phyloP scores from a whole-genome alignment of 2,888 invertebrate genomes.

The Hybos culiciformis region DNA sequence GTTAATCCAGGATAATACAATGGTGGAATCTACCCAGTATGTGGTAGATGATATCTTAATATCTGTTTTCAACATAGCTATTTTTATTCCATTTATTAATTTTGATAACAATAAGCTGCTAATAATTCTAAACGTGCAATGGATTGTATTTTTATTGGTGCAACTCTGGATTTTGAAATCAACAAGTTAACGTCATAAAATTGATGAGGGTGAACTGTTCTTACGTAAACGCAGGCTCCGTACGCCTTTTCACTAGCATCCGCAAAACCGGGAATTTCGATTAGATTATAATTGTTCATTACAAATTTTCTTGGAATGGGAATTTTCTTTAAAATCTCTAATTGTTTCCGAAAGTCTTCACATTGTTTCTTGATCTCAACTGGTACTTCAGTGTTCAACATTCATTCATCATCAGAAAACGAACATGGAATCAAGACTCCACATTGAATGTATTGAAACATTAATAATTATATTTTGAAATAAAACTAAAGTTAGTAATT shows the following conservation, averaged over 20 bases:
- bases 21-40: no score
- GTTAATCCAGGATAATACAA: no score
- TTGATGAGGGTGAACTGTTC: not conserved
- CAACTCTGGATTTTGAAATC: constrained; percentile 10
- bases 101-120: constrained; percentile 8
- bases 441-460: no score
- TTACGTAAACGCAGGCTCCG: constrained; percentile 5
- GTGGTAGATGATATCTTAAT: no score
- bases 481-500: no score
- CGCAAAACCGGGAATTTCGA: constrained; percentile 5
- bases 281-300: not conserved
- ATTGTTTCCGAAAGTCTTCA: not conserved
- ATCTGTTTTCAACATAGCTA: no score
- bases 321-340: not conserved
- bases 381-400: not conserved
- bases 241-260: constrained; percentile 5
- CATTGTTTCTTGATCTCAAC: not conserved
- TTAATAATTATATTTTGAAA: no score
- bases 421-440: no score
- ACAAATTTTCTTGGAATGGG: not conserved
- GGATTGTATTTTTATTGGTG: constrained; percentile 5
- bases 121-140: constrained; percentile 8
- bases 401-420: no score
- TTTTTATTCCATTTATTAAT: no score
- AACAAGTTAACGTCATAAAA: not conserved